Conservation (phyloP, 2,797 vertebrate species). For the Rhynchotus rufescens region DNA sequence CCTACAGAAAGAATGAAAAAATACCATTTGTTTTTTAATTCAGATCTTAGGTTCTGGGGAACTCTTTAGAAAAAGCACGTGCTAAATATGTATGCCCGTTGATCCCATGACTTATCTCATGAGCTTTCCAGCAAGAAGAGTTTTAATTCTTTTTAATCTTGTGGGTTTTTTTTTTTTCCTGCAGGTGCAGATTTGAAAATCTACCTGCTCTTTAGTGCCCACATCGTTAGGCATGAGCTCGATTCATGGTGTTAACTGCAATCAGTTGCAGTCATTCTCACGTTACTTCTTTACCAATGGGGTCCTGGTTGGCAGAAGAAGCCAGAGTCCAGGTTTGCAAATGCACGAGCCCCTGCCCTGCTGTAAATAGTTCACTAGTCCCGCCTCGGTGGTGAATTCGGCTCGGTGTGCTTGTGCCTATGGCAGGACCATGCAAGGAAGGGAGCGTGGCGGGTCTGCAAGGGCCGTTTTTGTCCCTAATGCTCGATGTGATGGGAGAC, state of each 20-base stretch:
- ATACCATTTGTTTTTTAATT: background rate
- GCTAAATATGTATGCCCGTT: background rate
- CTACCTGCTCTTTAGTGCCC: background rate
- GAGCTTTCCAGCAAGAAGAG: slow-evolving; percentile 24
- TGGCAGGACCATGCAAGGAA: background rate
- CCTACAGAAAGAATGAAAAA: slow-evolving; percentile 16
- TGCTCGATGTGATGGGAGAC: accelerated
- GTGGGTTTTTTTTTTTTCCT: slow-evolving; percentile 43
- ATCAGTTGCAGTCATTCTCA: background rate
- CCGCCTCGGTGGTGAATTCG: background rate
- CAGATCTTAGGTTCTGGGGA: background rate
- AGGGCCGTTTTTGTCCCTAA: no score
- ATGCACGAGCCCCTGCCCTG: background rate
- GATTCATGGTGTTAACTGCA: background rate
- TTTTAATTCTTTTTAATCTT: slow-evolving; percentile 50
- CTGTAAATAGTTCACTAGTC: background rate
- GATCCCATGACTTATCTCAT: slow-evolving; percentile 9
- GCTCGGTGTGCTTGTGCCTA: background rate
- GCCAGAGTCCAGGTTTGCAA: background rate
- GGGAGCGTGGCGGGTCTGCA: background rate
- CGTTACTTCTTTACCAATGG: background rate
- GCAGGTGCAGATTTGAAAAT: background rate
- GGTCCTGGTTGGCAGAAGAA: background rate
- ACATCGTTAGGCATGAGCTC: background rate
- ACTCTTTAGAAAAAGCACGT: background rate